A percentile compares a stretch with the other conserved stretches of the same genome.
phyloP scores from a whole-genome alignment of 2,113 vertebrate species.

The Hylia prasina region DNA sequence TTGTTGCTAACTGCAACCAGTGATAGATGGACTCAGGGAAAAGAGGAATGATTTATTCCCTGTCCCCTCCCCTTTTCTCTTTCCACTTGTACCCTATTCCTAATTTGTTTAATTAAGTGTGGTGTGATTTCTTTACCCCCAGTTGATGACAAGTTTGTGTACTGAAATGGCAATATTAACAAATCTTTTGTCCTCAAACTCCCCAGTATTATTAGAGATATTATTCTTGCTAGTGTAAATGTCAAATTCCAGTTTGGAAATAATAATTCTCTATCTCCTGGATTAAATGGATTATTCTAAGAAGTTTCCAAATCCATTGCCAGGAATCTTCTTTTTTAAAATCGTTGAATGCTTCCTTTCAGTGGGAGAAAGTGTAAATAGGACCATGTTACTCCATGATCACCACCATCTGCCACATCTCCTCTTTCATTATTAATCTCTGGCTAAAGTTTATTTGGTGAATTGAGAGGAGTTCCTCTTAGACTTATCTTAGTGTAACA shows the following conservation, averaged over 20 bases:
- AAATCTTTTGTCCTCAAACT: background rate
- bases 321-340: background rate
- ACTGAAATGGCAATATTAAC: slow-evolving; percentile 12
- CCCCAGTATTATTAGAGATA: background rate
- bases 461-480: background rate
- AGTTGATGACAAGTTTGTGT: slow-evolving; percentile 9
- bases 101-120: slow-evolving; percentile 19
- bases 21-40: background rate
- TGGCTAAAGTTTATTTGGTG: background rate
- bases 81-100: background rate
- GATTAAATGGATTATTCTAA: slow-evolving; percentile 2
- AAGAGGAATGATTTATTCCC: background rate
- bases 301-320: background rate
- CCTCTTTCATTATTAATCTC: background rate
- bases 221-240: slow-evolving; percentile 21
- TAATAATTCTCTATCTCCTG: background rate
- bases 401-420: slow-evolving; percentile 7
- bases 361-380: background rate
- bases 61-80: background rate
- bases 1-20: slow-evolving; percentile 19
- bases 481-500: background rate
- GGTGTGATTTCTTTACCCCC: background rate
- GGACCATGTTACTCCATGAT: background rate
- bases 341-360: background rate
- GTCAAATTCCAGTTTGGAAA: slow-evolving; percentile 13